Base-by-base conservation (phyloP, 2,888 invertebrate genomes). In the Drosophila nr. perissopoda region DNA sequence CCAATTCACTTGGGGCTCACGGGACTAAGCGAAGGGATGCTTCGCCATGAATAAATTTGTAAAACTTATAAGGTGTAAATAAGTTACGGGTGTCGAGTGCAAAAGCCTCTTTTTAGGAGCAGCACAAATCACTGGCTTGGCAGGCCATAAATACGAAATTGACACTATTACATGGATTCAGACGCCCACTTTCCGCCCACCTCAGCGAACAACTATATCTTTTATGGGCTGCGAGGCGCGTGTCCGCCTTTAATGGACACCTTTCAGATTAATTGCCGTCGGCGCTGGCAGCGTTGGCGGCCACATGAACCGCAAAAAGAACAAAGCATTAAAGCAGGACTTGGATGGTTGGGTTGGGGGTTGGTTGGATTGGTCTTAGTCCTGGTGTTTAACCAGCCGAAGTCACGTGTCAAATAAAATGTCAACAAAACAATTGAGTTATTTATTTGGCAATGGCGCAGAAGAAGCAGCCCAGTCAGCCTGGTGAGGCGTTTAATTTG, bases 371-470 rank as follows among this genome's bases (percentile, higher is more conserved):
- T 34, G 42, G 58, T 29, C 29, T 40, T 29, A 21, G 58, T 31
- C 78, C 73, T 72, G 73, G 75, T 85, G 89, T 86, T 89, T 86
- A 89, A 86, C 85, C 85, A 87, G 89, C 83, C 88, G 86, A 82
- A 91, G 91, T 92, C 91, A 92, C 91, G 91, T 92, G 91, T 92
- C 92, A 91, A 91, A 92, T 91, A 91, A 92, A 92, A 92, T 92
- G 92, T 92, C 91, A 92, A 91, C 91, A 92, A 92, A 92, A 91
- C 91, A 91, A 92, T 92, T 92, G 92, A 92, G 91, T 91, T 92
- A 92, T 92, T 92, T 92, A 92, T 91, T 87, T 87, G 79, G 65
- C 70, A 78, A 71, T 69, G 67, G 68, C 48, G 49, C 78, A 68
- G 72, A 59, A 59, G 70, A 57, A 49, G 59, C 45, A 11, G 45